phyloP scores from a whole-genome alignment of 1,140 invertebrate genomes.

The Solenopsis invicta region DNA sequence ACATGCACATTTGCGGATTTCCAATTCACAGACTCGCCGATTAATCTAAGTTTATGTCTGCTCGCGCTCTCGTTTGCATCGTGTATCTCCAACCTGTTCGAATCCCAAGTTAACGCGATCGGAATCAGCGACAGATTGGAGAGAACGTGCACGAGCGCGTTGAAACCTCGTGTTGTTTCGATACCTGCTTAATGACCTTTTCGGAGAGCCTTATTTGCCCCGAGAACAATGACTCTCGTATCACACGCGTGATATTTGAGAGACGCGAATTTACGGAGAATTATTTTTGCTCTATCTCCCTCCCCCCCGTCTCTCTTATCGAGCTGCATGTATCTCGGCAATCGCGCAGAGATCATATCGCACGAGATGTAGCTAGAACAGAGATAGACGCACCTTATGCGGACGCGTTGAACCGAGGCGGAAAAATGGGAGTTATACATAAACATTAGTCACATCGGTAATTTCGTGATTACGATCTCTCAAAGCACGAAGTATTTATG shows the following conservation, averaged over 20 bases:
- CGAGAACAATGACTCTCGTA: slow-evolving; percentile 26
- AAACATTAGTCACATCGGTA: slow-evolving; percentile 29
- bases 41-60: slow-evolving; percentile 1
- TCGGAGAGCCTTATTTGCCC: not conserved
- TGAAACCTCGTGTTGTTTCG: not conserved
- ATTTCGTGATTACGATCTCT: slow-evolving; percentile 29
- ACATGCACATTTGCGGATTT: not conserved
- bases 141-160: not conserved
- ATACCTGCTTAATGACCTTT: slow-evolving; percentile 21
- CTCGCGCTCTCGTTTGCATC: not conserved
- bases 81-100: not conserved
- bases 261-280: slow-evolving; percentile 8
- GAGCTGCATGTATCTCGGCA: not conserved
- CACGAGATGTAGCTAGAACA: not conserved
- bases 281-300: not conserved
- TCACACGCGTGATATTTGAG: not conserved
- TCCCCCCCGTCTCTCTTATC: not conserved
- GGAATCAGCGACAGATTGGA: not conserved
- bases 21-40: not conserved
- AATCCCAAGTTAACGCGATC: slow-evolving; percentile 6
- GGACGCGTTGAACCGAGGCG: not conserved
- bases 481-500: slow-evolving; percentile 21
- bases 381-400: slow-evolving; percentile 16
- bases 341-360: slow-evolving; percentile 16
- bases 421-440: slow-evolving; percentile 1